Evolutionary conservation across 2,113 vertebrate genomes (phyloP), one percentile per base, ranked within the genome.

Genomic region (Alouatta palliata): DNA sequence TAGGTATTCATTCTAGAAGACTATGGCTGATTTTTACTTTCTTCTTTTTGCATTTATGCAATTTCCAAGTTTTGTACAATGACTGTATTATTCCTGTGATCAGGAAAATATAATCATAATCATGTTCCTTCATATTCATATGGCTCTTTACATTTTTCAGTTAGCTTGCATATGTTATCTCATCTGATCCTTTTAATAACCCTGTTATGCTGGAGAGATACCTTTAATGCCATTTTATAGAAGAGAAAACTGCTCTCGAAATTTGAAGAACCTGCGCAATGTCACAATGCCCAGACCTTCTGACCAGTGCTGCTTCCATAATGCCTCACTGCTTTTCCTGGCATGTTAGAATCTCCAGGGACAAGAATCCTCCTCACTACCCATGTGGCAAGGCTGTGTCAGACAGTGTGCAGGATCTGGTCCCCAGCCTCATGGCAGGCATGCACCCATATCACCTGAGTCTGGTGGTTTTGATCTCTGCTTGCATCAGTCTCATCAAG

Each of bases 31-130:
- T 20, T 91, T 81, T 58, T 49, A 49, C 37, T 79, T 81, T 80
- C 49, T 47, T 95, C 58, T n/a, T 58, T 37, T 64, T 32, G 2
- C 27, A 47, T 88, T 88, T 96, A 49, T 91, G 40, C 20, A 79
- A 27, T 43, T 76, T 49, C 40, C 35, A 14, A 27, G 43, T 52
- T 93, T 87, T 75, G 75, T 79, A 32, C 14, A 71, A 49, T 27
- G 19, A 81, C 45, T 30, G 13, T 17, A 13, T 64, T 49, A 80
- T 8, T 68, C 21, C 54, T 30, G 14, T 54, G 32, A 58, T 84
- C 56, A 85, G 81, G 54, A 87, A 81, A 79, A 54, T 27, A 75
- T 54, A 14, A 76, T n/a, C 49, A 37, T 66, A 75, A 19, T 30
- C 86, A 43, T 7, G 64, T 3, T 47, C 30, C 20, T 6, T 11